These are phyloP conservation scores for Pterocles gutturalis DNA, from an alignment of 2,113 vertebrate genomes.

Conservation along the genomic window DNA sequence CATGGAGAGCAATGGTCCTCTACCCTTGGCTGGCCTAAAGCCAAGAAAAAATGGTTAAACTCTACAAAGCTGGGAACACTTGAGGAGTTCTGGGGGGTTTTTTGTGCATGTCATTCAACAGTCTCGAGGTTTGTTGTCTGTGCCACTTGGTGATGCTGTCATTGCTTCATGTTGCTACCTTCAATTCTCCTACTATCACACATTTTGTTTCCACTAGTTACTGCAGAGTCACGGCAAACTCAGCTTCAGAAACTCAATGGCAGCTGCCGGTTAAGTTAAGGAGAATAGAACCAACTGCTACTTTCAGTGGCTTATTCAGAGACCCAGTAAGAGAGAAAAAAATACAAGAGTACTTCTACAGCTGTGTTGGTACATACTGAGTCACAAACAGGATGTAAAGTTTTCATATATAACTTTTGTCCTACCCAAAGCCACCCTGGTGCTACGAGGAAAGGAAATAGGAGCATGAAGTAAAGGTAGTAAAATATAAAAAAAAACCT, in stretches of 20 bases:
- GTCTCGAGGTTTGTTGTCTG: background rate
- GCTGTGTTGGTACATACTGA: background rate
- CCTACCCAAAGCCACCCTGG: background rate
- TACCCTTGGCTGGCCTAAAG: background rate
- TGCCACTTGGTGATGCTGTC: background rate
- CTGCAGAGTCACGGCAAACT: background rate
- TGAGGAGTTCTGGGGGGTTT: fast-evolving
- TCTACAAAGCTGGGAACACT: background rate
- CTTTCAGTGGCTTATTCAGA: background rate
- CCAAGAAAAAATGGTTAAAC: background rate
- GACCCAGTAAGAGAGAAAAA: background rate
- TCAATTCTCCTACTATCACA: fast-evolving
- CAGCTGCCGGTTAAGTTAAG: background rate
- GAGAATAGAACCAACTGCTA: background rate
- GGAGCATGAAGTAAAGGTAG: background rate
- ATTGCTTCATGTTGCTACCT: background rate
- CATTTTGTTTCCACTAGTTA: background rate
- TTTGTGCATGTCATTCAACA: background rate
- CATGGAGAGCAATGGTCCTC: background rate
- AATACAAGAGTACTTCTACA: background rate
- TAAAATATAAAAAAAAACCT: background rate
- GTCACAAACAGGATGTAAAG: background rate
- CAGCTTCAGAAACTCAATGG: background rate
- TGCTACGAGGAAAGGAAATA: constrained; percentile 8
- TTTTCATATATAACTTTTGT: background rate